Percentiles rank a stretch among this genome's conserved stretches.
Conservation (phyloP, 2,797 vertebrate species). For the Acanthis flammea region DNA sequence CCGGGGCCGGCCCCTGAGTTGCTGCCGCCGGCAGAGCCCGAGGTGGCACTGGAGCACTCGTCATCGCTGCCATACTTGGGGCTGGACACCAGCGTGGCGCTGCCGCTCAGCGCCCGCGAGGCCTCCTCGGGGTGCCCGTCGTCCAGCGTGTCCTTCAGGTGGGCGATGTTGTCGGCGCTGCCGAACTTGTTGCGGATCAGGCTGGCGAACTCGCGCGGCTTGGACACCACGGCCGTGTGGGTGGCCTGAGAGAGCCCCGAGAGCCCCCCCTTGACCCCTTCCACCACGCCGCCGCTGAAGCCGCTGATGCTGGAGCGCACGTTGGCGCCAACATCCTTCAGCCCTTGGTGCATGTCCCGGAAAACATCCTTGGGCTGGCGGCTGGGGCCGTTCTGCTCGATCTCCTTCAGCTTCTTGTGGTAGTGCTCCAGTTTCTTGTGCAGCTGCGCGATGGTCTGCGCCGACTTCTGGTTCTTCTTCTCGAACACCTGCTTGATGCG, state of each 20-base stretch:
- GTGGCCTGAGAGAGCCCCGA: slow-evolving; percentile 88
- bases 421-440: slow-evolving; percentile 98
- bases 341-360: slow-evolving; percentile 97
- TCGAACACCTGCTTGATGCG: slow-evolving; percentile 99
- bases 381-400: slow-evolving; percentile 94
- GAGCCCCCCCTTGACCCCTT: slow-evolving; percentile 93
- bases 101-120: slow-evolving; percentile 89
- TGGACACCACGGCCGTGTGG: slow-evolving; percentile 93
- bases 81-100: slow-evolving; percentile 94
- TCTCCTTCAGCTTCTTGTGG: slow-evolving; percentile 94
- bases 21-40: slow-evolving; percentile 88
- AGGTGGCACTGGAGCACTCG: slow-evolving; percentile 93
- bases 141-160: slow-evolving; percentile 91
- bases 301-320: slow-evolving; percentile 95
- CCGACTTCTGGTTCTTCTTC: slow-evolving; percentile 99
- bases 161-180: slow-evolving; percentile 95
- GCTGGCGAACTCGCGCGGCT: slow-evolving; percentile 94
- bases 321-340: slow-evolving; percentile 95
- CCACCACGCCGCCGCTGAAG: slow-evolving; percentile 94
- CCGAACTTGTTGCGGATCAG: slow-evolving; percentile 97
- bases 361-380: slow-evolving; percentile 96
- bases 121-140: slow-evolving; percentile 86
- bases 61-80: slow-evolving; percentile 96
- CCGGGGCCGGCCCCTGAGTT: slow-evolving; percentile 88
- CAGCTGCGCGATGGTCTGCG: slow-evolving; percentile 94